Evolutionary conservation across 2,888 invertebrate genomes (phyloP), one percentile per base, ranked within the genome.

Genomic region (Panopea generosa): DNA sequence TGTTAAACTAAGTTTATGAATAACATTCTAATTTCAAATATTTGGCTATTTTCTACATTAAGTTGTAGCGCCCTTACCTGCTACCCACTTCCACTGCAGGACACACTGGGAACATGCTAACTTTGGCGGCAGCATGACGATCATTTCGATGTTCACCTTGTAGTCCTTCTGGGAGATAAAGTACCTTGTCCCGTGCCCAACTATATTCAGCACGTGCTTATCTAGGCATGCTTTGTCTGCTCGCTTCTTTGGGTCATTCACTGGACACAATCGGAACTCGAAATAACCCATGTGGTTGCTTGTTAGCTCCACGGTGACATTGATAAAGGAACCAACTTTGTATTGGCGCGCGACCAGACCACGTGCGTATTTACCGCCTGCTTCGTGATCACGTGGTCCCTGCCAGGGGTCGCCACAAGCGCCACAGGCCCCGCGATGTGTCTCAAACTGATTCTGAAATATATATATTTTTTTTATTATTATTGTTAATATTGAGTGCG

Each of bases 341-440:
- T 83, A 84, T 47, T 78, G 77, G 11, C 78, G 67, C 16, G 83
- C 81, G 0, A 84, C 68, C 1, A 82, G 60, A 4, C 84, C 84
- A 22, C 74, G 71, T 27, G 81, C 84, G 47, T 82, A 89, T 40
- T 80, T 82, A 16, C 81, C 81, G n/a, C 90, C 86, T 14, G 83
- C 84, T 77, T 90, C 90, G 78, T 90, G 84, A 3, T 79, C 74
- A 43, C 88, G 81, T 20, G 87, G 87, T 7, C 84, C 84, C 33
- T 85, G 73, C 90, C 95, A 95, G 2, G 97, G 95, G 92, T 98
- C 98, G 0, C 98, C 98, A 90, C 98, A 98, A 50, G 96, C 94
- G 0, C 98, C 98, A 90, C 98, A 98, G 85, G 95, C 95, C 0
- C 98, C 98, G 47, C 83, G 81, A 38, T 85, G 69, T 27, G 27